phyloP scores from a whole-genome alignment of 2,797 vertebrate species.

The Epinephelus coioides region DNA sequence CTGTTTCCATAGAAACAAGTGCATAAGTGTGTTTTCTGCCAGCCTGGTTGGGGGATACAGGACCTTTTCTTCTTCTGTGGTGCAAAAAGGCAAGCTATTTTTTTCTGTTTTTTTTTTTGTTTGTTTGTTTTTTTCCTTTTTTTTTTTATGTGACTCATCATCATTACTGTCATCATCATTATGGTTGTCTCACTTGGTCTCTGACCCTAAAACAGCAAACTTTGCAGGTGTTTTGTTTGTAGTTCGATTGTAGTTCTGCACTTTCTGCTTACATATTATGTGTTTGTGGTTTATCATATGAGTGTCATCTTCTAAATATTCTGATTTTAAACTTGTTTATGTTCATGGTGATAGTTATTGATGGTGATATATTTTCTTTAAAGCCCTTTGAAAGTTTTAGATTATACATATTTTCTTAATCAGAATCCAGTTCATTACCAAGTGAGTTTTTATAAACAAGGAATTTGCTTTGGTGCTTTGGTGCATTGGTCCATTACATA shows the following conservation, averaged over 20 bases:
- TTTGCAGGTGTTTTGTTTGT: background rate
- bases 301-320: background rate
- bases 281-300: background rate
- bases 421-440: no score
- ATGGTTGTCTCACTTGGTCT: background rate
- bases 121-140: background rate
- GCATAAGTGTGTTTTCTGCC: conserved; percentile 17
- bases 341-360: background rate
- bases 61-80: conserved; percentile 23
- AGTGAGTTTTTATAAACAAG: no score
- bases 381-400: background rate
- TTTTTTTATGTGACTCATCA: background rate
- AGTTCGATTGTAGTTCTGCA: background rate
- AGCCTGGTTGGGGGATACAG: background rate
- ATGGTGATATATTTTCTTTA: background rate
- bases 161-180: background rate
- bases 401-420: background rate
- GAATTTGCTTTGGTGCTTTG: no score
- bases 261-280: background rate
- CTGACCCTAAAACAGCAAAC: background rate
- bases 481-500: no score
- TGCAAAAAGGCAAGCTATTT: background rate
- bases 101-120: background rate
- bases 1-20: conserved; percentile 53
- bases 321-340: background rate